Base-by-base conservation (phyloP, 2,888 invertebrate species). In the Himalopsyche kuldschensis region DNA sequence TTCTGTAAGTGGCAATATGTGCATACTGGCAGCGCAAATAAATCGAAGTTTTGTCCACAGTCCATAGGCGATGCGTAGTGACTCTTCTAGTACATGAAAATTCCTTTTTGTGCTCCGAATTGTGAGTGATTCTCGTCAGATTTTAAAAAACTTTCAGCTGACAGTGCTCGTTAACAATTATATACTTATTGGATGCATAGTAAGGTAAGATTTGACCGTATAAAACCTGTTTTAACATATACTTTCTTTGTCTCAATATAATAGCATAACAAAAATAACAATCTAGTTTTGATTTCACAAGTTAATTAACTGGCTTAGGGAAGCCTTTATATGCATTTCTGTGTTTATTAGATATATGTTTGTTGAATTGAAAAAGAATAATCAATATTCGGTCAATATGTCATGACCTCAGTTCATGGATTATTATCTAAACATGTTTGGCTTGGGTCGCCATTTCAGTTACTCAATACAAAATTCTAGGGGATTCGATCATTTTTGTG, bases 1-100 rank as follows among this genome's bases (percentile, higher is more conserved):
- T 76, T 48, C 78, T 24, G 32, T 80, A 77, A 84, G 81, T 84
- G 75, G 81, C 75, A 17, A 63, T 30, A 84, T 78, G 84, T 55
- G 55, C 84, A 85, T 81, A 84, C 78, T 82, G 81, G 63, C 79
- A 48, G 81, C 83, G 75, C 55, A 85, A 85, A 86, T 84, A 86
- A 84, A 86, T 86, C 86, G 86, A 86, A 86, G 83, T 84, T 41
- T 82, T 32, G 69, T 78, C 55, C 48, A 55, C 78, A 63, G 82
- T 82, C 30, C 48, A 30, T 80, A 69, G 80, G 79, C 46, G 69
- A 78, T 79, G 84, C 81, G 81, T 79, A 79, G 82, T 80, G 79
- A 47, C 41, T 24, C 8, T 79, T 17, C 32, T 55, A 24, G 75
- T 75, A 75, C 10, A 35, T 63, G 81, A 81, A 84, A 76, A 82